These are phyloP conservation scores for Hypomesus transpacificus DNA, from an alignment of 2,113 vertebrate species.

Conservation along the genomic window DNA sequence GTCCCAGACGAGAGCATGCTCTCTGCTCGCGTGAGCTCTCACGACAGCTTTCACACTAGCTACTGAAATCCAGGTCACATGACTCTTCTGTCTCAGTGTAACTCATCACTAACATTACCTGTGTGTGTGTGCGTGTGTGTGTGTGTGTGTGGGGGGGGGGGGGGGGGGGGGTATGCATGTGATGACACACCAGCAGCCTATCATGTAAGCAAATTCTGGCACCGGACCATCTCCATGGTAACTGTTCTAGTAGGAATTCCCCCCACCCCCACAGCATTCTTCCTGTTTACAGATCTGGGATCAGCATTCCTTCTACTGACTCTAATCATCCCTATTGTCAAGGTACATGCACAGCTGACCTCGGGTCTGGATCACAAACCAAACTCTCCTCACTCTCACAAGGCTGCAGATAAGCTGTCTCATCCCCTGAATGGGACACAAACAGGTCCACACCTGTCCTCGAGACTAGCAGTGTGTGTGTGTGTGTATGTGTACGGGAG, in stretches of 20 bases:
- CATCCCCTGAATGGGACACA: not conserved
- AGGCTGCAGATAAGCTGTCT: no score
- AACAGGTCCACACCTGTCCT: not conserved
- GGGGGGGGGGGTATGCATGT: not conserved
- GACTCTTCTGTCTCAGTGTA: constrained; percentile 20
- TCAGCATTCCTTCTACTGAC: no score
- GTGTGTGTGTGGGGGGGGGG: no score
- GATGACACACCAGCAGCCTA: no score
- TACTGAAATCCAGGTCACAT: constrained; percentile 62
- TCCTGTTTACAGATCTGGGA: no score
- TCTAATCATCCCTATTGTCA: no score
- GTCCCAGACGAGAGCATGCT: constrained; percentile 59
- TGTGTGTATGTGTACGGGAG: constrained; percentile 14
- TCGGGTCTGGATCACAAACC: no score
- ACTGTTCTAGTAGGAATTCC: no score
- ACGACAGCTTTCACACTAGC: constrained; percentile 45
- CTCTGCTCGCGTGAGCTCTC: constrained; percentile 47
- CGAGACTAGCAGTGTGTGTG: not conserved
- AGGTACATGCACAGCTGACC: no score
- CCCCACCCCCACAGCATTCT: not conserved
- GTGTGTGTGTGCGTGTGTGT: constrained; percentile 4
- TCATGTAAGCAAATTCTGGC: no score
- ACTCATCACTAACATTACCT: constrained; percentile 25
- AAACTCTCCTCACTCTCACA: no score
- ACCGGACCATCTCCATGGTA: no score